Evolutionary conservation across 1,140 invertebrate genomes (phyloP), one percentile per base, ranked within the genome.

Genomic region (Apocrypta bakeri): DNA sequence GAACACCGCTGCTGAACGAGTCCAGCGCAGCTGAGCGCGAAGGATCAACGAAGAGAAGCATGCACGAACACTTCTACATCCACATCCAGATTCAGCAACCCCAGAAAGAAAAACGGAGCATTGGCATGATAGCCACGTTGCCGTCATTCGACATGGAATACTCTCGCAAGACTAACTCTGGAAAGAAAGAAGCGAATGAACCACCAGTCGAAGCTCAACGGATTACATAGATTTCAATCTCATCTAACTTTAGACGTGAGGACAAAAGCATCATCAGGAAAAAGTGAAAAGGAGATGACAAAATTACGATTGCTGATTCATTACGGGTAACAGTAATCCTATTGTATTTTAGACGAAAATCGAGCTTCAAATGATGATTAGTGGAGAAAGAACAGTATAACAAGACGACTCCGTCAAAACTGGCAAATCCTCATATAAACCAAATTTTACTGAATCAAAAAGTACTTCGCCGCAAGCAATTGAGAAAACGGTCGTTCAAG

Each of bases 1-100:
- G 73, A 74, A 82, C 33, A n/a, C 21, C n/a, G 31, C 66, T 73
- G 29, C 56, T 64, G 3, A 83, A 83, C 61, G 75, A 75, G 27
- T 68, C 63, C 37, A 68, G 63, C 11, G 63, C 77, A 66, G 29
- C 71, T 69, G 63, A 81, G 37, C 75, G 64, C 69, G 56, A 68
- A 83, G 33, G 71, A 83, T 75, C 77, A 75, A 83, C 14, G 85
- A 84, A 84, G 83, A 84, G 81, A 77, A n/a, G n/a, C 69, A 77
- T 71, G 81, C 78, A 79, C 69, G 76, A 79, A 83, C 31, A 42
- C 84, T 83, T 66, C 82, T 72, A n/a, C 69, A 84, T 68, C 64
- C 31, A 42, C 84, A 84, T 66, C 82, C 75, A n/a, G 64, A 84
- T 68, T 71, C 81, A 84, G 66, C 24, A 71, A 31, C 77, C 74